Evolutionary conservation across 2,888 invertebrate genomes (phyloP), one percentile per base, ranked within the genome.

Genomic region (Hemithea aestivaria): DNA sequence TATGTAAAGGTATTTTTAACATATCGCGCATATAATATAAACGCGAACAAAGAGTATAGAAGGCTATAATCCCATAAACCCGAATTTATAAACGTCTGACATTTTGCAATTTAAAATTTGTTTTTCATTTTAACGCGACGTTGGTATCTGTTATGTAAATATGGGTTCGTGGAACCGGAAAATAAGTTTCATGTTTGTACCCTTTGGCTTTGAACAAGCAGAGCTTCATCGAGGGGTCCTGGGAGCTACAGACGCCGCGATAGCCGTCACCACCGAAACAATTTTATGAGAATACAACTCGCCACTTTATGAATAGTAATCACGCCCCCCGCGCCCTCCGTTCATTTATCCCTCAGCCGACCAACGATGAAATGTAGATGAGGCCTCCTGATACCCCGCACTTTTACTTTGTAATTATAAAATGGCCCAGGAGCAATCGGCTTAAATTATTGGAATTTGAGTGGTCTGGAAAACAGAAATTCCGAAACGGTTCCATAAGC

Each of bases 301-400:
- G 51, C 62, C 69, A 69, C 72, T 76, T 78, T 73, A 77, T 77
- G 73, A 71, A 76, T 75, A 77, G 70, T 78, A 78, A 79, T 77
- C 72, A 76, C 70, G 72, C 66, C 62, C 29, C 27, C 22, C 53
- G 62, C 61, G 59, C 58, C 69, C 62, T 56, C 55, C 62, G 63
- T 67, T 72, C 70, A 75, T 77, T 77, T 73, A 72, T 69, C 65
- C 70, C 59, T 48, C 59, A 53, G 59, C 61, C 67, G 61, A 58
- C 70, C 65, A 62, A 61, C 73, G 72, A 65, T 73, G 70, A 76
- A 77, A 78, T 78, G 73, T 72, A 74, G 73, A 77, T 73, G 72
- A 76, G 71, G 67, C 62, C 66, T 70, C 66, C 58, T 56, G 58
- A 66, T 65, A 73, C 72, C 71, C 73, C 67, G 58, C 65, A 62